A percentile compares a stretch with the other conserved stretches of the same genome.
These are phyloP conservation scores for Alligator sinensis DNA, from an alignment of 2,113 vertebrate species.

Conservation along the genomic window DNA sequence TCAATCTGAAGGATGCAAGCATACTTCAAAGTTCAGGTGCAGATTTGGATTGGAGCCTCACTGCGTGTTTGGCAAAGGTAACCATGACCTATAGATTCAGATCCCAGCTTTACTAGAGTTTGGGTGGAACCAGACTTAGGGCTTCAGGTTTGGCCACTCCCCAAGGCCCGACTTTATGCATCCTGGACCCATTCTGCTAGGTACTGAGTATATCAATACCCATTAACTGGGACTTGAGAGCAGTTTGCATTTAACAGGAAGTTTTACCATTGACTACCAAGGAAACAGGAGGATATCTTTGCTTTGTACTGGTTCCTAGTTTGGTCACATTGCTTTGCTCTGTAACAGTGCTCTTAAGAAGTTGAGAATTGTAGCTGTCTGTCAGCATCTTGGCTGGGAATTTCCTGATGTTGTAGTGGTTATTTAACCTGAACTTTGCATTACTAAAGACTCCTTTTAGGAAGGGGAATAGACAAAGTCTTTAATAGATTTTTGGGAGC, in stretches of 20 bases:
- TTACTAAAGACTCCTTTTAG: neutral
- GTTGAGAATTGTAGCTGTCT: neutral
- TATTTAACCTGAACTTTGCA: neutral
- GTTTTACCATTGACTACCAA: neutral
- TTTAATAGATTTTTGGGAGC: neutral
- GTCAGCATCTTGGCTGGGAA: neutral
- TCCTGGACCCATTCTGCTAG: neutral
- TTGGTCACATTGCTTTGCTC: neutral
- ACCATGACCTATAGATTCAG: neutral
- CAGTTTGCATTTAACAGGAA: neutral
- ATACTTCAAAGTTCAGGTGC: neutral
- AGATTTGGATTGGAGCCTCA: accelerated
- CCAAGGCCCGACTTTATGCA: neutral
- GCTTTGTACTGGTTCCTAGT: neutral
- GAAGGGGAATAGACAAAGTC: neutral
- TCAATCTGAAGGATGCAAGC: neutral
- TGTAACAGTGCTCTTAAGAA: neutral
- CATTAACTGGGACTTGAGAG: neutral
- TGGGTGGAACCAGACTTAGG: neutral
- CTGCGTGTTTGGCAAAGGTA: neutral
- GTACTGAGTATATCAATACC: neutral
- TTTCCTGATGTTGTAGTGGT: neutral
- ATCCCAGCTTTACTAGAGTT: neutral
- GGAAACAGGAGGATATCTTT: neutral
- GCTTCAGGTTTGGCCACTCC: neutral